Conservation (phyloP, 2,113 vertebrate species). For the Rhinichthys klamathensis region DNA sequence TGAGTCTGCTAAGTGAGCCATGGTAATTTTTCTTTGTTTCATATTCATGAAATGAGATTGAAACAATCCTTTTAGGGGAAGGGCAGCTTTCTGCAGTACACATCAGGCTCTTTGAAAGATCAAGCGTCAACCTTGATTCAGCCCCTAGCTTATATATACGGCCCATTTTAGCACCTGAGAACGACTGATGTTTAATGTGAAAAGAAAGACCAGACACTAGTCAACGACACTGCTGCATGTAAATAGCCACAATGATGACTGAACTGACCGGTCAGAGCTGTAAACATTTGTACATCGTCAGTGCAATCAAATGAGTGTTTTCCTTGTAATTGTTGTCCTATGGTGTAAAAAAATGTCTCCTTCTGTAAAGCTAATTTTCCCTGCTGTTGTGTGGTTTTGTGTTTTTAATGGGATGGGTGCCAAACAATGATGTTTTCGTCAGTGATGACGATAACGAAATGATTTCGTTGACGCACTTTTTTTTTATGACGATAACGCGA, state of each 20-base stretch:
- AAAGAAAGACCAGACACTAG: conserved; percentile 34
- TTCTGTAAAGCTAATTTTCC: conserved; percentile 3
- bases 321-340: not conserved
- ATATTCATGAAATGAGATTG: not conserved
- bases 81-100: not conserved
- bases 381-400: conserved; percentile 7
- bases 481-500: no score
- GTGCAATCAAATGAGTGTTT: not conserved
- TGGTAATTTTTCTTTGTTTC: not conserved
- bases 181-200: not conserved
- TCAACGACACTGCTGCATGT: not conserved
- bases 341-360: conserved; percentile 14
- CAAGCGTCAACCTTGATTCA: not conserved
- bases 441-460: no score
- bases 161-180: not conserved
- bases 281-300: conserved; percentile 32
- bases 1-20: not conserved
- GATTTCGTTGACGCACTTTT: no score
- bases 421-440: no score
- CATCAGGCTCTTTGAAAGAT: not conserved
- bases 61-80: conserved; percentile 10
- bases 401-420: conserved; percentile 27
- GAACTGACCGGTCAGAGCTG: conserved; percentile 4
- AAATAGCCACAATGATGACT: conserved; percentile 1
- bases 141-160: not conserved